Conservation (phyloP, 2,113 vertebrate species). For the Hemichromis elongatus region DNA sequence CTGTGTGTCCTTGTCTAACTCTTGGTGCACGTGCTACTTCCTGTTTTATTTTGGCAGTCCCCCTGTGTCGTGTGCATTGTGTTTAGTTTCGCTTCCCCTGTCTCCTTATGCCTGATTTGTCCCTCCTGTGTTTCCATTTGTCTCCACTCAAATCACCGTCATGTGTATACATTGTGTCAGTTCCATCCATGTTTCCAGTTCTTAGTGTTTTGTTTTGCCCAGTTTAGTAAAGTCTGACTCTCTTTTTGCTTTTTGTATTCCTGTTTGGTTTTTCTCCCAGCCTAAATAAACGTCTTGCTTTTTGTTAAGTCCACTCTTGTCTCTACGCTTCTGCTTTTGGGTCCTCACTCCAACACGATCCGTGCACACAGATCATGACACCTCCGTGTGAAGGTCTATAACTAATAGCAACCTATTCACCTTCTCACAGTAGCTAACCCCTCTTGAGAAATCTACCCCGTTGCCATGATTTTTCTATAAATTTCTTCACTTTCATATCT, state of each 20-base stretch:
- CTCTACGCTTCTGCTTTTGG: not conserved
- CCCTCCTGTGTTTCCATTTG: not conserved
- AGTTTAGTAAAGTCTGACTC: not conserved
- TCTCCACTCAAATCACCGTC: not conserved
- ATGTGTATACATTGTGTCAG: not conserved
- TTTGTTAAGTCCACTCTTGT: not conserved
- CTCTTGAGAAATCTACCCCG: not conserved
- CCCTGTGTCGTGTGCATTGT: not conserved
- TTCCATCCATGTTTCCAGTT: not conserved
- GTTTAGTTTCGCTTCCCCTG: not conserved
- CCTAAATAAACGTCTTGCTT: not conserved
- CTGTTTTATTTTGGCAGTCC: not conserved
- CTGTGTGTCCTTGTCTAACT: not conserved
- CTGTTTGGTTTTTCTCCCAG: not conserved
- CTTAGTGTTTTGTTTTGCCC: not conserved
- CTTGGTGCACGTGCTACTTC: not conserved
- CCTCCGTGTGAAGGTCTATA: not conserved
- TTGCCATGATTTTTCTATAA: not conserved
- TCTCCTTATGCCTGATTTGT: not conserved
- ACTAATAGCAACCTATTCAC: not conserved
- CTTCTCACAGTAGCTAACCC: not conserved
- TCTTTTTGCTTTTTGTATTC: not conserved
- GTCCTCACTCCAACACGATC: not conserved
- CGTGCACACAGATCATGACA: not conserved
- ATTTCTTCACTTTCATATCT: not conserved